Base-by-base conservation (phyloP, 1,140 invertebrate species). In the Paraescarpia echinospica region DNA sequence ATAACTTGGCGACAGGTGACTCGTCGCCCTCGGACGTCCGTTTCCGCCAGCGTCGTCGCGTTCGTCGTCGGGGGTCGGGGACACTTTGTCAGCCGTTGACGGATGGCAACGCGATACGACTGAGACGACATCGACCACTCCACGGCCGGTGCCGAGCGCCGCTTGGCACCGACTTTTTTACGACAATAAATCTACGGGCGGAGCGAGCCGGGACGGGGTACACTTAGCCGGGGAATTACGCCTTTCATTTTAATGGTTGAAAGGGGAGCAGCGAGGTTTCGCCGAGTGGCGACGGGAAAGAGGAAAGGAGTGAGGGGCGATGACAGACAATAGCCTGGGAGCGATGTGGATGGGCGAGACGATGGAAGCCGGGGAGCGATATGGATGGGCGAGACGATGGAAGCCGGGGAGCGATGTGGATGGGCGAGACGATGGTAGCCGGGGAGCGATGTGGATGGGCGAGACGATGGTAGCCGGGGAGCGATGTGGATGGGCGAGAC, bases 51-150 rank as follows among this genome's bases (percentile, higher is more conserved):
- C 59, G 2, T 77, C 59, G 59, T 31, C 18, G 59, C 59, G 59
- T 77, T 77, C 59, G 14, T 77, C 59, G 59, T 27, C 59, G 59
- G 59, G 59, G 59, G 59, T 77, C 59, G 0, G 59, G 8, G 59
- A 77, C 59, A 77, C 59, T 77, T 77, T 77, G 59, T 77, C 59
- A 77, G 59, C 59, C 59, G 59, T 77, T 77, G 59, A 77, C 59
- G 59, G 59, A 31, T 77, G 18, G 59, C 59, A 77, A 77, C 59
- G 22, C 59, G 59, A 77, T 77, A 77, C 59, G 59, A 77, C 59
- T 77, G 59, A 77, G 59, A 77, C 59, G 4, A 31, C 59, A 2
- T 2, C 59, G 59, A 77, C 59, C 59, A 77, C 59, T 77, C 27
- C 22, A 77, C 27, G 59, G 22, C 22, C 59, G 59, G 59, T 77